Percentiles rank a stretch among this genome's conserved stretches.
Conservation (phyloP, 2,888 invertebrate species). For the Sarcophaga caerulescens region DNA sequence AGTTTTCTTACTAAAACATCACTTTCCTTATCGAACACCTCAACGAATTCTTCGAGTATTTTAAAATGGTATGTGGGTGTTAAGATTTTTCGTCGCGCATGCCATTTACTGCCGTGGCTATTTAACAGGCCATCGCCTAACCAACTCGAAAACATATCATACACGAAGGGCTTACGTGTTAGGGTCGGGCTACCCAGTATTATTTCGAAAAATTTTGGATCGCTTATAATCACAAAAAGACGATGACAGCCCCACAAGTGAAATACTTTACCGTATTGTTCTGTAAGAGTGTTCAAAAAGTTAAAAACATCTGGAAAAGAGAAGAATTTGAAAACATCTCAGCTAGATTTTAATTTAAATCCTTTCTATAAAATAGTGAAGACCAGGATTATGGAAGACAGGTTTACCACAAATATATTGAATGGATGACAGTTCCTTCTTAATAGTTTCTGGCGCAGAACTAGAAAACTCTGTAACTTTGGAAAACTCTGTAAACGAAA, state of each 20-base stretch:
- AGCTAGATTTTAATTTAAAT: too few relatives aligned
- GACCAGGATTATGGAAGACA: too few relatives aligned
- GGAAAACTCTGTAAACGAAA: too few relatives aligned
- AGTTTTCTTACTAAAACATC: slow-evolving; percentile 83
- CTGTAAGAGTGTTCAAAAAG: slow-evolving; percentile 18
- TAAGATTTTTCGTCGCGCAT: slow-evolving; percentile 59
- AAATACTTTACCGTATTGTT: slow-evolving; percentile 57
- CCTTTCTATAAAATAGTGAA: too few relatives aligned
- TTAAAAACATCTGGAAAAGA: slow-evolving; percentile 54
- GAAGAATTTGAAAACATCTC: too few relatives aligned
- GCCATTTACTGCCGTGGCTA: slow-evolving; percentile 63
- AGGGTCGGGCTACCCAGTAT: slow-evolving; percentile 53
- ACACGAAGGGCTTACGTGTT: slow-evolving; percentile 55
- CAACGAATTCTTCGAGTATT: slow-evolving; percentile 85
- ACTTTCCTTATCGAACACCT: slow-evolving; percentile 86
- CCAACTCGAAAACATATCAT: slow-evolving; percentile 58
- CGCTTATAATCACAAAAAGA: slow-evolving; percentile 41
- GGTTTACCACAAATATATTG: too few relatives aligned
- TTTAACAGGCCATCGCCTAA: slow-evolving; percentile 63
- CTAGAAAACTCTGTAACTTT: too few relatives aligned
- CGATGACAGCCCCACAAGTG: slow-evolving; percentile 59
- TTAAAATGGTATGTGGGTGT: slow-evolving; percentile 64
- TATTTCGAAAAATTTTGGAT: slow-evolving; percentile 63
- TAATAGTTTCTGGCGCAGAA: too few relatives aligned
- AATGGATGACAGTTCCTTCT: too few relatives aligned